A percentile compares a stretch with the other conserved stretches of the same genome.
Conservation (phyloP, 1,140 invertebrate species). For the Lepidurus packardi region DNA sequence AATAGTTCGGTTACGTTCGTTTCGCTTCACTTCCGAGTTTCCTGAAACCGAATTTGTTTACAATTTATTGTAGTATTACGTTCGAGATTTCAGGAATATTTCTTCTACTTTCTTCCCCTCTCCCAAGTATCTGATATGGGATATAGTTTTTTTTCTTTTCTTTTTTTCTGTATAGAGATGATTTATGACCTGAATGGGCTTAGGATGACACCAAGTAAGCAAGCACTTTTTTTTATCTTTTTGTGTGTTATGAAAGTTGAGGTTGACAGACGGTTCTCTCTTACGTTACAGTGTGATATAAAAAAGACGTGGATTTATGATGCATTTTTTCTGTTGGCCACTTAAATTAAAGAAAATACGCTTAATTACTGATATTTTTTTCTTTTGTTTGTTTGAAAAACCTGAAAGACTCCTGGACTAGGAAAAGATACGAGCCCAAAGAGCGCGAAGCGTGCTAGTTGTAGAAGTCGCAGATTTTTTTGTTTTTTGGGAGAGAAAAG, state of each 20-base stretch:
- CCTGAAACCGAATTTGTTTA: too few relatives aligned
- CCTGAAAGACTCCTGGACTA: not conserved
- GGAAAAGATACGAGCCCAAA: not conserved
- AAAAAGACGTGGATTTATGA: not conserved
- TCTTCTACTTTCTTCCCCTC: too few relatives aligned
- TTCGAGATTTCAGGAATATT: too few relatives aligned
- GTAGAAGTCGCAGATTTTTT: not conserved
- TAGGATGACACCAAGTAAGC: conserved; percentile 1
- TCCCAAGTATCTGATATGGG: too few relatives aligned
- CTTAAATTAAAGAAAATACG: not conserved
- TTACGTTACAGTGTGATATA: not conserved
- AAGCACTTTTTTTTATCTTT: not conserved
- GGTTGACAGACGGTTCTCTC: not conserved
- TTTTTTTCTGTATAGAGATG: not conserved
- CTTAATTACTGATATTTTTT: not conserved
- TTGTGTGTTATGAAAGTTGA: not conserved
- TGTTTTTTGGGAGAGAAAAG: not conserved
- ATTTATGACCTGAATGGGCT: not conserved
- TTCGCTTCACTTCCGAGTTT: too few relatives aligned
- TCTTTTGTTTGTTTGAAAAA: not conserved
- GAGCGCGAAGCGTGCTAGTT: not conserved
- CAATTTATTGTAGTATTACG: too few relatives aligned
- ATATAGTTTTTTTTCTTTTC: too few relatives aligned
- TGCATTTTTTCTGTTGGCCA: not conserved
- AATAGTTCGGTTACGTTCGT: too few relatives aligned